Base-by-base conservation (phyloP, 2,888 invertebrate species). In the Drosophila percnosoma region DNA sequence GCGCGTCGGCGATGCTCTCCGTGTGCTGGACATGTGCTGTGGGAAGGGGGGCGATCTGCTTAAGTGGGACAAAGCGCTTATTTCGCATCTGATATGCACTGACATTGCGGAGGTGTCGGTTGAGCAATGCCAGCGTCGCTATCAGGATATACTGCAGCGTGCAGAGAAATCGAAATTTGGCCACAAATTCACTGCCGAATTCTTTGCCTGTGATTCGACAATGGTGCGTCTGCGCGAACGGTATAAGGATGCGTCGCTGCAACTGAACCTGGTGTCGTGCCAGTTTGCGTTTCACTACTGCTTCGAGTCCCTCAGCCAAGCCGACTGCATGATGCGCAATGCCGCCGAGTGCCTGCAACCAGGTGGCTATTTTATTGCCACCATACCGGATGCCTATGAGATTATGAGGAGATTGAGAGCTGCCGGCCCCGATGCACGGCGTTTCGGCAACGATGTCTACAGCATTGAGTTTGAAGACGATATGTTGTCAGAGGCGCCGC, bases 261-360 rank as follows among this genome's bases (percentile, higher is more conserved):
- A 95, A 85, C 95, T 99, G 89, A 97, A 99, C 92, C 91, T 99
- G 49, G 97, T 97, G 1, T 99, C 98, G 92, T 99, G 99, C 92
- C 99, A 99, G 93, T 99, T 99, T 95, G 98, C 99, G 29, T 96
- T 99, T 92, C 99, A 99, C 93, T 99, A 99, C 91, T 96, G 97
- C 90, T 99, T 99, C 93, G 98, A 98, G 93, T 96, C 97, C 68
- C 93, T 98, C 71, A 93, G 94, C 6, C 98, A 99, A 93, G 98
- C 98, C 1, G 96, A 97, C 91, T 96, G 96, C 91, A 98, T 99
- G 98, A 93, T 99, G 10, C 95, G 95, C 70, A 99, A 99, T 94
- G 97, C 97, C 11, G 96, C 98, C 10, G 98, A 98, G 92, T 97
- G 97, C 91, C 94, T 99, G 27, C 95, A 95, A 82, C 95, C 97